These are phyloP conservation scores for Cavia porcellus DNA, from an alignment of 2,113 vertebrate species.

Conservation along the genomic window DNA sequence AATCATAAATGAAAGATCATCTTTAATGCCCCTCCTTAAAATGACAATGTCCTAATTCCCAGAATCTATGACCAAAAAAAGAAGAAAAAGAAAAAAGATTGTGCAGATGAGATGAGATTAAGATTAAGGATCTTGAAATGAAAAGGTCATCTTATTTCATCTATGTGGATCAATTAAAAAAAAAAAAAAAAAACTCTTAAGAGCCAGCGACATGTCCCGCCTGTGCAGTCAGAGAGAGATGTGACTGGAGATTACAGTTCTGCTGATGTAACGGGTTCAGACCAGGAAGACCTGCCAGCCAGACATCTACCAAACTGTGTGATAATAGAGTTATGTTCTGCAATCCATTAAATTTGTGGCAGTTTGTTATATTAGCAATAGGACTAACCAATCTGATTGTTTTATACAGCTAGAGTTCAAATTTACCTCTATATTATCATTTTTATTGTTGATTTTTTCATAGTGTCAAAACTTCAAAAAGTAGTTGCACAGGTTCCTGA, in stretches of 20 bases:
- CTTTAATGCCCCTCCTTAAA: background rate
- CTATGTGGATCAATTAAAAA: background rate
- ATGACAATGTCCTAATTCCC: background rate
- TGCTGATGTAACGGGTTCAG: background rate
- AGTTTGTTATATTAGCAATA: background rate
- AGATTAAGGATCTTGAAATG: background rate
- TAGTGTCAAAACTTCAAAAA: background rate
- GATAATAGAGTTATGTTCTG: background rate
- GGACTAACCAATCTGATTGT: background rate
- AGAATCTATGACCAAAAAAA: background rate
- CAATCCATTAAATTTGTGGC: background rate
- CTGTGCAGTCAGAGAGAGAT: background rate
- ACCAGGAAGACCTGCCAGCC: background rate
- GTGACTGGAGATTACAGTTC: background rate
- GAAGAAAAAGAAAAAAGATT: background rate
- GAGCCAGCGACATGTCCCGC: background rate
- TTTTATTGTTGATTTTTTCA: conserved; percentile 11
- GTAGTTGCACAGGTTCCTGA: background rate
- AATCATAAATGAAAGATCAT: background rate
- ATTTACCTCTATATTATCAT: background rate
- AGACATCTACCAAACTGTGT: background rate
- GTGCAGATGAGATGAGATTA: background rate
- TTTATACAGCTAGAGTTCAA: background rate
- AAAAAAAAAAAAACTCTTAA: background rate
- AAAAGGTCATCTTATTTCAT: background rate